Evolutionary conservation across 2,888 invertebrate species (phyloP).

Genomic region (Exephanes ischioxanthus): DNA sequence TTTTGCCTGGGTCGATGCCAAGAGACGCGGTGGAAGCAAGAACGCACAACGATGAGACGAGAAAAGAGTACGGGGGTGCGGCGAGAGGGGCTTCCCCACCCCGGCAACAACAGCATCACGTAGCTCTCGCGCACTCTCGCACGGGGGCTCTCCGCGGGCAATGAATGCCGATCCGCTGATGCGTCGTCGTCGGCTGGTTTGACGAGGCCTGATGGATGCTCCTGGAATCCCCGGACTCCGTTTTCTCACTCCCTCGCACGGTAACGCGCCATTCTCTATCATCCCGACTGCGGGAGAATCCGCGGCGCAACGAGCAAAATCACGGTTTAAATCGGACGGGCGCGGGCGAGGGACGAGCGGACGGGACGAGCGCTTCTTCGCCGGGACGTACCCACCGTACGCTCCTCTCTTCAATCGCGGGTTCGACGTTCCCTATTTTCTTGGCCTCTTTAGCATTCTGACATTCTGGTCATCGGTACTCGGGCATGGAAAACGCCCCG

Average conservation of each 20-base stretch:
- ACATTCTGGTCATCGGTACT: conserved; percentile 21
- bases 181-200: conserved; percentile 83
- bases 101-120: conserved; percentile 44
- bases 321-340: conserved; percentile 82
- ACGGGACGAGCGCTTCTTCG: conserved; percentile 62
- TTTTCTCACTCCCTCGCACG: conserved; percentile 66
- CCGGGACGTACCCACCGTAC: conserved; percentile 32
- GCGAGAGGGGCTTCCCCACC: conserved; percentile 56
- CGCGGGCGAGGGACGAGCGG: conserved; percentile 65
- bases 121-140: conserved; percentile 63
- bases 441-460: conserved; percentile 32
- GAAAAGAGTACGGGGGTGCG: conserved; percentile 41
- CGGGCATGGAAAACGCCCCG: neutral
- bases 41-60: conserved; percentile 36
- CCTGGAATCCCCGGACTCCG: conserved; percentile 81
- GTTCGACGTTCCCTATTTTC: conserved; percentile 62
- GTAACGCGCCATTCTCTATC: conserved; percentile 48
- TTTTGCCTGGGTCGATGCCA: conserved; percentile 69
- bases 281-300: conserved; percentile 62
- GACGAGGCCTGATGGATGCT: conserved; percentile 85
- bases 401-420: conserved; percentile 49
- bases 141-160: conserved; percentile 68
- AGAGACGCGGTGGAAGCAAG: conserved; percentile 63
- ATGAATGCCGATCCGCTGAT: conserved; percentile 84
- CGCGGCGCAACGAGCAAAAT: conserved; percentile 82